Percentiles rank a stretch among this genome's conserved stretches.
phyloP scores from a whole-genome alignment of 2,797 vertebrate genomes.

The Xenops minutus region DNA sequence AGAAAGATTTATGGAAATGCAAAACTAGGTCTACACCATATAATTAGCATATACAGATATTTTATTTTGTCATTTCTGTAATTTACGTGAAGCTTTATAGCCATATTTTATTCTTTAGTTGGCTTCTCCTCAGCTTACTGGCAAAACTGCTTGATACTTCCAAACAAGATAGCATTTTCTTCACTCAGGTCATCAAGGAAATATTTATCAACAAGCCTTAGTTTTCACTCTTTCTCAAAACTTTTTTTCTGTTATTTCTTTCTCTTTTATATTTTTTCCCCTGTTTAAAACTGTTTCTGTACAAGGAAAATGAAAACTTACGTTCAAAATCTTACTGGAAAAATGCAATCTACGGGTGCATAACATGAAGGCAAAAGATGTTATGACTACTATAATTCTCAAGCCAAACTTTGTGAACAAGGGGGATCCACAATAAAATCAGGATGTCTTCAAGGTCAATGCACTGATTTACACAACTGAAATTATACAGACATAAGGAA shows the following conservation, averaged over 20 bases:
- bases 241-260: neutral
- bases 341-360: neutral
- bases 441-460: slow-evolving; percentile 32
- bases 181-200: neutral
- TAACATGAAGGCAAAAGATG: neutral
- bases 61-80: neutral
- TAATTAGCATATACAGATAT: slow-evolving; percentile 13
- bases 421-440: neutral
- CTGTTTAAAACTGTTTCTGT: neutral
- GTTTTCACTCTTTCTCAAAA: neutral
- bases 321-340: neutral
- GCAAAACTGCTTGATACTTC: neutral
- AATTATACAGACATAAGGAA: slow-evolving; percentile 58
- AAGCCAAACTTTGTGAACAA: neutral
- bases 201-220: neutral
- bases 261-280: neutral
- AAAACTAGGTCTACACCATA: neutral
- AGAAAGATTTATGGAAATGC: slow-evolving; percentile 16
- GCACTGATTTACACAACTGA: slow-evolving; percentile 38
- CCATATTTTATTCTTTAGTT: neutral
- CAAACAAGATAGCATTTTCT: neutral
- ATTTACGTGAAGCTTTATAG: neutral
- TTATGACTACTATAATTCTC: neutral
- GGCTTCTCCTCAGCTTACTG: neutral
- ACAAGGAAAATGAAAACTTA: neutral